Evolutionary conservation across 2,888 invertebrate species (phyloP), one percentile per base, ranked within the genome.

Genomic region (Conus canariensis): DNA sequence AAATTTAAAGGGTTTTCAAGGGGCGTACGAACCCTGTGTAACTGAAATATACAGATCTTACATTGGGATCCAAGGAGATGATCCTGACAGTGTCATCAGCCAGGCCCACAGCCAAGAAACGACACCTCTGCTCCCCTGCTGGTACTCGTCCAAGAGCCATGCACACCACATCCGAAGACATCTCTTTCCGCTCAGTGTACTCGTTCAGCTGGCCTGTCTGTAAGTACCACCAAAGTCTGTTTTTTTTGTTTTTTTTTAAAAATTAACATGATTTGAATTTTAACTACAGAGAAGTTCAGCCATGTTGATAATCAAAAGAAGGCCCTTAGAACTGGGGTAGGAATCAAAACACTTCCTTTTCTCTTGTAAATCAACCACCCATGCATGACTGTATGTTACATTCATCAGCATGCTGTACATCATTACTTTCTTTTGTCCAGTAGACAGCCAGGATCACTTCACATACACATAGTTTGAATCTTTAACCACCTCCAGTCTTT

Each of bases 201-300:
- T 99, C 99, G 96, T 99, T 99, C 88, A 99, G 97, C 96, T 99
- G 99, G 0, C 99, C 99, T 93, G 99, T 98, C 99, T 99, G 96
- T 9, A 93, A 93, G 92, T 92, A 94, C 45, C 45, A 45, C 45
- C 45, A 45, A 45, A 45, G 45, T 45, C 45, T 45, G 45, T 45
- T 45, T 1, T 45, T 45, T 45, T 45, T 45, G 1, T 22, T 22
- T 22, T 67, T 67, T 67, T 92, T 83, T 92, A 80, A 90, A 80
- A 88, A 22, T 70, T 45, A 45, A 45, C 45, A 45, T 1, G 45
- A 45, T 45, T 45, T 45, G 2, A 45, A 45, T 45, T 45, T 45
- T 45, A 45, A 45, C 45, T 45, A 45, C 45, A 45, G 45, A 45
- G 3, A 45, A 45, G 45, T 67, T 67, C 67, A 10, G 67, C 45